Percentiles rank a stretch among this genome's conserved stretches.
Conservation (phyloP, 2,113 vertebrate genomes). For the Bucco capensis region DNA sequence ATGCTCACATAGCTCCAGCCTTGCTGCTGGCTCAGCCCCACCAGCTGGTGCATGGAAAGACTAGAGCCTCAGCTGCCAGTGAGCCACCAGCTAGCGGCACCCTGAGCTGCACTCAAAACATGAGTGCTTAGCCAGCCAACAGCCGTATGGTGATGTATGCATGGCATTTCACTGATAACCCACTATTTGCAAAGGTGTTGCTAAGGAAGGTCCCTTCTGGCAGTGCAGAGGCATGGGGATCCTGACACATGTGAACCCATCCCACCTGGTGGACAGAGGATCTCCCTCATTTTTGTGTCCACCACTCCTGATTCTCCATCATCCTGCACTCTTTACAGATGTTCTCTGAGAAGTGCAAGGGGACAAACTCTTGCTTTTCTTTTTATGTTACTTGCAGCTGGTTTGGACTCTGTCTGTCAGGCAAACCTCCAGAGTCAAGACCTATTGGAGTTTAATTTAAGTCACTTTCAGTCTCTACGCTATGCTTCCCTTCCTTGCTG, state of each 20-base stretch:
- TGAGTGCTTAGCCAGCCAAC: background rate
- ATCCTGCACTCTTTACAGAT: background rate
- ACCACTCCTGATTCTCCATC: background rate
- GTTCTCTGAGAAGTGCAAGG: background rate
- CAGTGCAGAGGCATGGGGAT: background rate
- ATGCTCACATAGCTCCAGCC: background rate
- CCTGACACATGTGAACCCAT: background rate
- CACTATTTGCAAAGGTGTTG: background rate
- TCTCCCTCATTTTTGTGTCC: background rate
- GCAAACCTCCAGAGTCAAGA: slow-evolving; percentile 6
- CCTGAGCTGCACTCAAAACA: background rate
- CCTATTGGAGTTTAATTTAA: background rate
- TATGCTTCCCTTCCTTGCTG: background rate
- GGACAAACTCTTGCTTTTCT: slow-evolving; percentile 4
- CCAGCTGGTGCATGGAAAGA: background rate
- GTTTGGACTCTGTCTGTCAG: slow-evolving; percentile 11
- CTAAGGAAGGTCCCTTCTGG: background rate
- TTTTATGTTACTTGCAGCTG: slow-evolving; percentile 4
- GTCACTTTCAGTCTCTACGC: background rate
- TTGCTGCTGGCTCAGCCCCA: background rate
- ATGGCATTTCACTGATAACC: background rate
- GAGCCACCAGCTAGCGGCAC: background rate
- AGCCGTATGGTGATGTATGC: background rate
- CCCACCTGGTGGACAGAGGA: background rate
- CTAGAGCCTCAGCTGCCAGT: background rate